phyloP scores from a whole-genome alignment of 2,113 vertebrate genomes.

The Tursiops truncatus region DNA sequence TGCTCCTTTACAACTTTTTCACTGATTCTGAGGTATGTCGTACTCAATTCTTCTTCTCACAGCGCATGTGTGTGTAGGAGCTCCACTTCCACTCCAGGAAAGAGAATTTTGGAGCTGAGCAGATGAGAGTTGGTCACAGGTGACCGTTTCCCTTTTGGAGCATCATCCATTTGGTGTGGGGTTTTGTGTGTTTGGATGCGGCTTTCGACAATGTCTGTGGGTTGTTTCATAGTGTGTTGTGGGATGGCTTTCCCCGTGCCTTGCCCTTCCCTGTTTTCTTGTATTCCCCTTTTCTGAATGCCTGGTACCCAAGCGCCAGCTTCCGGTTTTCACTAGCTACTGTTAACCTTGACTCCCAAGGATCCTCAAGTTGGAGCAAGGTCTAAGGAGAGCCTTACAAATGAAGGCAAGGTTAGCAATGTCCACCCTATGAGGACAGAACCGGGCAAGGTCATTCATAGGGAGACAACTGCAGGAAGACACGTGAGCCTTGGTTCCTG shows the following conservation, averaged over 20 bases:
- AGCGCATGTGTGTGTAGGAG: background rate
- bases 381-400: slow-evolving; percentile 57
- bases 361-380: slow-evolving; percentile 16
- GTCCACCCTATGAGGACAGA: slow-evolving; percentile 1
- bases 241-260: slow-evolving; percentile 10
- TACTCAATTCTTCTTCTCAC: background rate
- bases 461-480: slow-evolving; percentile 45
- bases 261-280: background rate
- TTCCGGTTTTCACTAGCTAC: slow-evolving; percentile 39
- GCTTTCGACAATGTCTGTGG: background rate
- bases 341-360: slow-evolving; percentile 39
- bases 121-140: background rate
- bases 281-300: background rate
- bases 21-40: slow-evolving; percentile 88
- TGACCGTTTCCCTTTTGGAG: background rate
- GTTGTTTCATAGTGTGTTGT: background rate
- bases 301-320: background rate
- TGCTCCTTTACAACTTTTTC: slow-evolving; percentile 91
- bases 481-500: background rate
- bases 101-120: background rate
- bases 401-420: slow-evolving; percentile 51
- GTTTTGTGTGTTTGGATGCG: background rate
- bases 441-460: slow-evolving; percentile 34
- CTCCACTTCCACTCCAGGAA: background rate
- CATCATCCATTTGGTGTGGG: background rate